Evolutionary conservation across 2,113 vertebrate species (phyloP).

Genomic region (Burhinus oedicnemus): DNA sequence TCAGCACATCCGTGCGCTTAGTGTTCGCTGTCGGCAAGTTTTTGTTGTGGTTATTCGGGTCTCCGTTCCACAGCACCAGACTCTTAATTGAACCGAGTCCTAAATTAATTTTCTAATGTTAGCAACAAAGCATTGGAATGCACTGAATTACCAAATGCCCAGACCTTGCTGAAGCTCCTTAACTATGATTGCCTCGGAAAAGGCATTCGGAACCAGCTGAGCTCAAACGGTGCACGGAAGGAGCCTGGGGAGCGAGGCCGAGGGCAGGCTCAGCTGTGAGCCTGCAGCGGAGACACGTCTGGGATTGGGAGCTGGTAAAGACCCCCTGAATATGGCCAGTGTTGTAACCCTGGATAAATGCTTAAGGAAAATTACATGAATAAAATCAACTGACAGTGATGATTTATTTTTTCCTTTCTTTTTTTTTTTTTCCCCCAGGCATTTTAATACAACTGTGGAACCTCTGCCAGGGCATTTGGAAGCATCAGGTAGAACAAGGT

Average conservation of each 20-base stretch:
- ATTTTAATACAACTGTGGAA: neutral
- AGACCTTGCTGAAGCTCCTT: neutral
- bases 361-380: neutral
- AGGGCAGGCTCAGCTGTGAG: neutral
- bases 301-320: neutral
- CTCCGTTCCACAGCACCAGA: neutral
- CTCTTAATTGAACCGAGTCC: neutral
- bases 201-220: rapidly evolving
- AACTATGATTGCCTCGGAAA: rapidly evolving
- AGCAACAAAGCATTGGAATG: neutral
- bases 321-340: rapidly evolving
- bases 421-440: neutral
- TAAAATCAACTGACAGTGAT: neutral
- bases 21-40: rapidly evolving
- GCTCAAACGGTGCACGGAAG: rapidly evolving
- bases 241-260: rapidly evolving
- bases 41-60: neutral
- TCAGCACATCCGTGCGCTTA: rapidly evolving
- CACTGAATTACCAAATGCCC: neutral
- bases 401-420: too few species aligned
- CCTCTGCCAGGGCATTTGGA: neutral
- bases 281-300: rapidly evolving
- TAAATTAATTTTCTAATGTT: neutral
- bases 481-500: neutral
- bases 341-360: too few species aligned